Evolutionary conservation across 1,140 invertebrate species (phyloP).

Genomic region (Ceratoteleas bidentatus): DNA sequence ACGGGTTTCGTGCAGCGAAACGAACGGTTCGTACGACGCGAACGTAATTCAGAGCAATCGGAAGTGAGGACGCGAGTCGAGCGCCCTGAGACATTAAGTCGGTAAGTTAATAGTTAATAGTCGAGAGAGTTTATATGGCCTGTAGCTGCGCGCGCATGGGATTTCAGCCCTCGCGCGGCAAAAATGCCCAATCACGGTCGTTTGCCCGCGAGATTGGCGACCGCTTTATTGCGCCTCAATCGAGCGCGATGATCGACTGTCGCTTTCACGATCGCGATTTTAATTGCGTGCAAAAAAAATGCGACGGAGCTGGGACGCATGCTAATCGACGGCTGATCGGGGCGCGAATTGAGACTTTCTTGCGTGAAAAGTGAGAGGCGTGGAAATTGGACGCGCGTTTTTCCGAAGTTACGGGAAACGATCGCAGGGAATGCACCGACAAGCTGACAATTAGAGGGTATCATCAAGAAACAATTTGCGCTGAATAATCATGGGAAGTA

Average conservation of each 20-base stretch:
- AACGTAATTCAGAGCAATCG: constrained; percentile 59
- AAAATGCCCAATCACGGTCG: constrained; percentile 18
- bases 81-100: constrained; percentile 34
- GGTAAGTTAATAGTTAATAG: constrained; percentile 64
- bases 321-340: no score
- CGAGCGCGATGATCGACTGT: constrained; percentile 48
- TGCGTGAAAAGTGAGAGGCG: no score
- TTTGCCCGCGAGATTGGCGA: constrained; percentile 25
- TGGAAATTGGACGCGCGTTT: no score
- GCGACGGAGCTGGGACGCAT: no score
- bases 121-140: constrained; percentile 56
- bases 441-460: no score
- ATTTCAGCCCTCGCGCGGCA: constrained; percentile 48
- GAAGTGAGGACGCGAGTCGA: constrained; percentile 45
- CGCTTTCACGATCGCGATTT: constrained; percentile 58
- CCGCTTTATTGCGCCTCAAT: constrained; percentile 40
- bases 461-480: no score
- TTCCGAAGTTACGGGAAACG: no score
- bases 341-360: no score
- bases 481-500: no score
- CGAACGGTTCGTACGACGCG: constrained; percentile 27
- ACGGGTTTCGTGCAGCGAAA: constrained; percentile 32
- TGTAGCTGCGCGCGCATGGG: constrained; percentile 22
- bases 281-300: constrained; percentile 36
- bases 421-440: no score